Base-by-base conservation (phyloP, 1,140 invertebrate genomes). In the Pseudobourletiella spinata region DNA sequence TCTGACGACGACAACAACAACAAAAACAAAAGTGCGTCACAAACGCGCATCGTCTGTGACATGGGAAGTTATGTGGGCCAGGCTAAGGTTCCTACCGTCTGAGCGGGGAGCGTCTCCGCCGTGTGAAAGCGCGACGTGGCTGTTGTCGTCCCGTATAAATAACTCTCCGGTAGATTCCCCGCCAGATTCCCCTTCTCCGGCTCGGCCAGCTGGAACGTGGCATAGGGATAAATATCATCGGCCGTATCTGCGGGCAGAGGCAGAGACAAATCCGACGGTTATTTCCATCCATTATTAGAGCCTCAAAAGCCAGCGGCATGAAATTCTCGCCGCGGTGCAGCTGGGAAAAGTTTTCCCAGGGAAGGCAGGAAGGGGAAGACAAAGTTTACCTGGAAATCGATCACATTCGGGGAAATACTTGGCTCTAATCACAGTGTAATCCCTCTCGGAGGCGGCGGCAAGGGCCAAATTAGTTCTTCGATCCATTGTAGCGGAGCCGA, bases 171-270 rank as follows among this genome's bases (percentile, higher is more conserved):
- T 51, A 65, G 60, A 39, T 57, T 46, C 29, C 59, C 74, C 20
- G 74, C 74, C 29, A 76, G 72, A 68, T 79, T 79, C 72, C 80
- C 78, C 72, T 80, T 78, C 71, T 80, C 79, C 59, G 79, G 77
- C 66, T 74, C 22, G 24, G 48, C 48, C 8, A 46, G 44, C 22
- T 83, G 79, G 73, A 82, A 82, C 60, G 80, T 82, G 54, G 81
- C 81, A 72, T 83, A 83, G 25, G 81, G 81, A 74, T 82, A 82
- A 71, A 82, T 82, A 67, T 82, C 81, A 74, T 83, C 81, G 39
- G 80, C 80, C 74, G 79, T 81, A 71, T 81, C 80, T 67, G 66
- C 20, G 64, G 44, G 35, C 54, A 57, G 14, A 51, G 18, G n/a
- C n/a, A 43, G n/a, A 51, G 54, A 26, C n/a, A 48, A 22, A 57